Base-by-base conservation (phyloP, 2,888 invertebrate genomes). In the Torymus texanus region DNA sequence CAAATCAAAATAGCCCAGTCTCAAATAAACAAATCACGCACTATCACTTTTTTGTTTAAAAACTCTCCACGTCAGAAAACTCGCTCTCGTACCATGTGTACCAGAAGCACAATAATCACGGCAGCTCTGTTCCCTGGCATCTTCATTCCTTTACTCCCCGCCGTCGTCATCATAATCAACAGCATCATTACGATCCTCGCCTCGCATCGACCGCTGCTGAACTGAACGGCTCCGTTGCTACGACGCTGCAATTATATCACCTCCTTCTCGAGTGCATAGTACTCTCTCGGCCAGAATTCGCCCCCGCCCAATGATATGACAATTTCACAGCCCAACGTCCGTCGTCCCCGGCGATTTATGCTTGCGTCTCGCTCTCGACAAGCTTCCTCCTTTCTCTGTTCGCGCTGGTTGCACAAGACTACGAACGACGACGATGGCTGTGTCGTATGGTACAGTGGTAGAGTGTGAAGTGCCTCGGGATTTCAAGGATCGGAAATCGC, bases 361-460 rank as follows among this genome's bases (percentile, higher is more conserved):
- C 11, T 13, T 29, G 21, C n/a, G 12, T 3, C 29, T 62, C 29
- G 62, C 41, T 41, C 41, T 41, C 63, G 66, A 51, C 29, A 53
- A 56, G 86, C 87, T 89, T 90, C 89, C 89, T 89, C 88, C 89
- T 90, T 90, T 90, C 89, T 88, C 87, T 84, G 83, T 50, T 41
- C 41, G 41, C 8, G 41, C 77, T 72, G 74, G 53, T 88, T 88
- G 83, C 88, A 84, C 85, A 88, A 88, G 83, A 21, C 21, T 21
- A 21, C 21, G n/a, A 21, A 2, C 21, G 21, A 84, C 73, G 41
- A 8, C 75, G 16, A 59, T 4, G 13, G 10, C 4, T 2, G 18
- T 56, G 2, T n/a, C n/a, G 18, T 29, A 41, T 21, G 21, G 41
- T 8, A 8, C 41, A 41, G 41, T 41, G 41, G 41, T 41, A 41